Evolutionary conservation across 1,140 invertebrate genomes (phyloP).

Genomic region (Gyrodactylus salaris): DNA sequence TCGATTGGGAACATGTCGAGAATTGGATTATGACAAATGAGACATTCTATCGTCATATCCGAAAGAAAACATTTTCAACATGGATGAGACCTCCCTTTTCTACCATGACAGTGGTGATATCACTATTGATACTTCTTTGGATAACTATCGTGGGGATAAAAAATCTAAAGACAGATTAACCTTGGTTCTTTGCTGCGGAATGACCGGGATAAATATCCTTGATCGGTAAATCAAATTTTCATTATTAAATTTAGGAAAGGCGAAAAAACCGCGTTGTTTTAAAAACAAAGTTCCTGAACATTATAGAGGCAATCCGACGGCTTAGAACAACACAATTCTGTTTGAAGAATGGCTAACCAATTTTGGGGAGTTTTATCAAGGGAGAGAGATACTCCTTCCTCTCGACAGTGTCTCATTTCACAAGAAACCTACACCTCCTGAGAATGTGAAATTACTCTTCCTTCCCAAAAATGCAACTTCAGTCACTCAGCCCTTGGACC

Average conservation of each 20-base stretch:
- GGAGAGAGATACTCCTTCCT: neutral
- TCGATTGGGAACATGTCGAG: neutral
- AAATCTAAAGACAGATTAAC: neutral
- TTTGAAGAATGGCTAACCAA: neutral
- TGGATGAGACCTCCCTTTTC: neutral
- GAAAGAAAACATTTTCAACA: neutral
- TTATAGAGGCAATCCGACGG: neutral
- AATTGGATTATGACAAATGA: neutral
- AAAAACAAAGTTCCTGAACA: neutral
- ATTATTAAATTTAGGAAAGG: neutral
- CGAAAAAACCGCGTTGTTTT: neutral
- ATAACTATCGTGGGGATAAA: neutral
- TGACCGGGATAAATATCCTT: neutral
- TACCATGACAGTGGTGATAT: neutral
- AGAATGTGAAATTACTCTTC: constrained; percentile 17
- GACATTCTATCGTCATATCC: neutral
- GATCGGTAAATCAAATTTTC: neutral
- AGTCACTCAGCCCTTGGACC: constrained; percentile 21
- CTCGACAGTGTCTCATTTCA: neutral
- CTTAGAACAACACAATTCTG: neutral
- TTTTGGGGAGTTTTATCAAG: neutral
- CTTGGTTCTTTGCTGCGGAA: neutral
- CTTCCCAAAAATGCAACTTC: constrained; percentile 20
- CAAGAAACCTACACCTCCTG: neutral
- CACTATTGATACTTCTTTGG: neutral